phyloP scores from a whole-genome alignment of 2,113 vertebrate species.

The Myrmecophaga tridactyla region DNA sequence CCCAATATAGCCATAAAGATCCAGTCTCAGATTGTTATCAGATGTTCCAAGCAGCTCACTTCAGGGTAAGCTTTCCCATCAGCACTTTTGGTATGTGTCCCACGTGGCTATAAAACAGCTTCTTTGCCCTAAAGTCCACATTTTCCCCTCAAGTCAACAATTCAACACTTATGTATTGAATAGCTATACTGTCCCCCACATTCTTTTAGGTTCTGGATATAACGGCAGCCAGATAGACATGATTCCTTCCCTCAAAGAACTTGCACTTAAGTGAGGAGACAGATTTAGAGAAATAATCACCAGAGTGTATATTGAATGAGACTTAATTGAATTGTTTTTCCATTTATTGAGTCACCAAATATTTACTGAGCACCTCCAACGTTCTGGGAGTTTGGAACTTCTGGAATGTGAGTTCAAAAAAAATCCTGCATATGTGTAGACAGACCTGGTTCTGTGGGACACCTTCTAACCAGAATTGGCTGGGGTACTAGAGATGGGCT shows the following conservation, averaged over 20 bases:
- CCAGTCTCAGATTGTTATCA: not conserved
- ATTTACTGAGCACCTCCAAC: not conserved
- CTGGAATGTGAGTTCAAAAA: no score
- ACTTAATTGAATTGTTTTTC: not conserved
- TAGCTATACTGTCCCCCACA: not conserved
- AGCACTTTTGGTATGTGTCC: not conserved
- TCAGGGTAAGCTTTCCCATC: not conserved
- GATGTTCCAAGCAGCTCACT: not conserved
- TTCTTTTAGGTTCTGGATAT: not conserved
- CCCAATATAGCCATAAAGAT: not conserved
- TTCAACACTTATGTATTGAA: not conserved
- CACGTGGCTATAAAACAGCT: not conserved
- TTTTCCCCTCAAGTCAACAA: not conserved
- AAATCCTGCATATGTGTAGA: no score
- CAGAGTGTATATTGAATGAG: fast-evolving
- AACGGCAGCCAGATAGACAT: not conserved
- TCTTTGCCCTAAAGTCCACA: not conserved
- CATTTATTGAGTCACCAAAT: not conserved
- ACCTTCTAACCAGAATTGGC: not conserved
- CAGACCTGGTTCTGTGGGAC: not conserved
- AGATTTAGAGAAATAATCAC: not conserved
- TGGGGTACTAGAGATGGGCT: not conserved
- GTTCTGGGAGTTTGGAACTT: not conserved
- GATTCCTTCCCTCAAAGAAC: fast-evolving
- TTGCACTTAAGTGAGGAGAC: fast-evolving